Evolutionary conservation across 2,888 invertebrate species (phyloP), one percentile per base, ranked within the genome.

Genomic region (Chironomus tentans): DNA sequence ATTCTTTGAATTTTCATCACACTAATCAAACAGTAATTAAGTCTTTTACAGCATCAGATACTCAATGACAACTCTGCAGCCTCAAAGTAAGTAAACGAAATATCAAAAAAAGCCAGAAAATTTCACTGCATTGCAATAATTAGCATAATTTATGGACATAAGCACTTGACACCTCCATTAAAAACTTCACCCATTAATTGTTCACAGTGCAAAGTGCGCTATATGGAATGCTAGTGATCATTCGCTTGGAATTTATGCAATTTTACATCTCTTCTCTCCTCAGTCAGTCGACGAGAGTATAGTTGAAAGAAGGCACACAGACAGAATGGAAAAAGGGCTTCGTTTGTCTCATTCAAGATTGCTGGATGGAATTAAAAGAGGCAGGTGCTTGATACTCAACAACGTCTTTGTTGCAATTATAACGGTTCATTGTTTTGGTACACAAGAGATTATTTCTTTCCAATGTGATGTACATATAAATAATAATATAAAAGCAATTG

Each of bases 201-300:
- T 38, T 38, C 10, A 10, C 10, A 38, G 7, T 38, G 38, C 38
- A 38, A 38, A 38, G 38, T 38, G 38, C 38, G 38, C 38, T 38
- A 38, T 38, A 38, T 38, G 38, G 38, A 56, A 56, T 56, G 56
- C n/a, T 56, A 15, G 56, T 50, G 70, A 48, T 21, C 24, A 28
- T 56, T 70, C 70, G 22, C 21, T n/a, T 56, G 70, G 70, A 70
- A 70, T 70, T 70, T 70, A 70, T 70, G 70, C 70, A 70, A 70
- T 70, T 48, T 48, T 70, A 70, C 47, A 46, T 46, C 70, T 46
- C 70, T 70, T 70, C 18, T 22, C 21, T 56, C 1, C 18, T 18
- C 4, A 38, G 38, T 56, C 15, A 18, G 15, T 13, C n/a, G n/a
- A n/a, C 50, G 50, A 50, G 15, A 6, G 4, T 38, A 38, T 38